Evolutionary conservation across 1,140 invertebrate species (phyloP).

Genomic region (Drosophila paulistorum): DNA sequence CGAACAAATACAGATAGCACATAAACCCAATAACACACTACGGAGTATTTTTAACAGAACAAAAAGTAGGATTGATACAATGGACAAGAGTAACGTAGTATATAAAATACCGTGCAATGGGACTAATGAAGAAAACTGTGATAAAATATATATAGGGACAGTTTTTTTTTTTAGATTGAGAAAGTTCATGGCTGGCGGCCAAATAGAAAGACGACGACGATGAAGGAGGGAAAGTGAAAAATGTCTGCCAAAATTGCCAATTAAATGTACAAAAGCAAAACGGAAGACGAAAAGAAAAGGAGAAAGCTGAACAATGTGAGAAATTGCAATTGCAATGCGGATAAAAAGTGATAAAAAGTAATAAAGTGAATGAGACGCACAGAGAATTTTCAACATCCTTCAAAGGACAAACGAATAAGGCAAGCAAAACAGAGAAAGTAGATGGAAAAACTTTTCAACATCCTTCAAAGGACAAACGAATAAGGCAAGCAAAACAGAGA

Average conservation of each 20-base stretch:
- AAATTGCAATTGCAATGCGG: conserved; percentile 36
- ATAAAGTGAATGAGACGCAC: conserved; percentile 5
- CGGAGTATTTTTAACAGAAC: too few relatives aligned
- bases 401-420: conserved; percentile 36
- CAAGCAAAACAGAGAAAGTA: conserved; percentile 67
- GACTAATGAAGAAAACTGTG: too few relatives aligned
- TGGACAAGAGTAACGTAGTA: too few relatives aligned
- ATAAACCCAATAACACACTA: too few relatives aligned
- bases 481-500: conserved; percentile 69
- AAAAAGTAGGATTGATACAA: too few relatives aligned
- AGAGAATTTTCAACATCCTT: conserved; percentile 6
- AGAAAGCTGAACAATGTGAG: conserved; percentile 38
- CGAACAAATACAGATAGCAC: too few relatives aligned
- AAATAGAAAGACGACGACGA: conserved; percentile 10
- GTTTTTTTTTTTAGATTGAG: conserved; percentile 15
- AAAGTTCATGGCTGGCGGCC: conserved; percentile 47
- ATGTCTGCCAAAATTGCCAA: conserved; percentile 64
- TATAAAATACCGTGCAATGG: too few relatives aligned
- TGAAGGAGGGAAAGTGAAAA: conserved; percentile 65
- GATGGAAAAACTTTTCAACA: too few relatives aligned
- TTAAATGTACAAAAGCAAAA: conserved; percentile 55
- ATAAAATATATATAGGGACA: too few relatives aligned
- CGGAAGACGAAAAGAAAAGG: neutral
- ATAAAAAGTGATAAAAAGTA: too few relatives aligned
- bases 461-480: conserved; percentile 34